phyloP scores from a whole-genome alignment of 2,113 vertebrate species.

The Cyprinus carpio region DNA sequence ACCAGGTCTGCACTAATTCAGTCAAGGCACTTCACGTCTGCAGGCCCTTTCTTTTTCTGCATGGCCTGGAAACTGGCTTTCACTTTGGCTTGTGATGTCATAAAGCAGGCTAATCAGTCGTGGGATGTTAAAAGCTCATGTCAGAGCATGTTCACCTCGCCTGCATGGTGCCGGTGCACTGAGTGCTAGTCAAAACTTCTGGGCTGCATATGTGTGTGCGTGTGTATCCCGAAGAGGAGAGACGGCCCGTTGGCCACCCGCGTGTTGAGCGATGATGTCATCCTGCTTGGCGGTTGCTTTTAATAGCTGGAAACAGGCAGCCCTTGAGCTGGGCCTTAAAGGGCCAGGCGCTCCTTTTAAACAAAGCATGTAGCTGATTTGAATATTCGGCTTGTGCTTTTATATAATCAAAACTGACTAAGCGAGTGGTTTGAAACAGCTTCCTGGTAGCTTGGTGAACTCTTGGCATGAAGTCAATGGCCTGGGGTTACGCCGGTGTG shows the following conservation, averaged over 20 bases:
- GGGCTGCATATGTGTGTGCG: slow-evolving; percentile 27
- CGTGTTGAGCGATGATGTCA: slow-evolving; percentile 75
- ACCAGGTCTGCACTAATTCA: slow-evolving; percentile 17
- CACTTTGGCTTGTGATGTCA: background rate
- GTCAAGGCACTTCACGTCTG: background rate
- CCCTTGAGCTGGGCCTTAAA: slow-evolving; percentile 71
- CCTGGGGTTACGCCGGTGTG: background rate
- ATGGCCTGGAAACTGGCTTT: background rate
- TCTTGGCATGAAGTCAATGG: background rate
- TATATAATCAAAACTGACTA: background rate
- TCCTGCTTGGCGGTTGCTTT: slow-evolving; percentile 73
- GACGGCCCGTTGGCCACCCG: slow-evolving; percentile 54
- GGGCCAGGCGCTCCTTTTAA: slow-evolving; percentile 60
- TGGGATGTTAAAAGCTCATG: slow-evolving; percentile 15
- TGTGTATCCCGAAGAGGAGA: slow-evolving; percentile 26
- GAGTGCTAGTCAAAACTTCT: slow-evolving; percentile 39
- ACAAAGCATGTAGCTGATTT: background rate
- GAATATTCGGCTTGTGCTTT: background rate
- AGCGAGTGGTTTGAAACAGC: background rate
- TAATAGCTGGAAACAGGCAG: slow-evolving; percentile 78
- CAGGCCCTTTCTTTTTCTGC: background rate
- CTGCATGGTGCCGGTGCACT: background rate
- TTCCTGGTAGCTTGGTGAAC: background rate
- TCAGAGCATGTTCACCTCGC: background rate
- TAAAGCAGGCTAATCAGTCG: slow-evolving; percentile 4